Percentiles rank a stretch among this genome's conserved stretches.
Evolutionary conservation across 1,140 invertebrate species (phyloP).

Genomic region (Lepeophtheirus salmonis): DNA sequence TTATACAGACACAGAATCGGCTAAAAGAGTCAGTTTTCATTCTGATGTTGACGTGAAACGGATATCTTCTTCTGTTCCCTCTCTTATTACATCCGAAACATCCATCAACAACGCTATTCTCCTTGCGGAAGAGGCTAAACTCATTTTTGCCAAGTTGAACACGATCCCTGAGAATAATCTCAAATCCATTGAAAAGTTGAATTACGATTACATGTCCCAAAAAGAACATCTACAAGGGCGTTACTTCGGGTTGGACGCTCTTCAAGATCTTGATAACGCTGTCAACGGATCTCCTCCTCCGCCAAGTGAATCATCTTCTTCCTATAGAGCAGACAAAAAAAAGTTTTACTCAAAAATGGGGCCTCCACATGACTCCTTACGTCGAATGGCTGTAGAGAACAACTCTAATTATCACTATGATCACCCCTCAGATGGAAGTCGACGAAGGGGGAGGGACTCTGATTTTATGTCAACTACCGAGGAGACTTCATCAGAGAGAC

Average conservation of each 20-base stretch:
- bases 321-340: background rate
- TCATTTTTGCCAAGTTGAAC: background rate
- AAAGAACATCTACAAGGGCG: background rate
- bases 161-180: background rate
- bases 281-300: conserved; percentile 2
- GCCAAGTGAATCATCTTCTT: background rate
- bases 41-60: conserved; percentile 66
- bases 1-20: conserved; percentile 17
- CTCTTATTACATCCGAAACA: background rate
- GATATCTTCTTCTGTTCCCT: conserved; percentile 29
- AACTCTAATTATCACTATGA: background rate
- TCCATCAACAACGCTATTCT: conserved; percentile 4
- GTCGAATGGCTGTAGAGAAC: background rate
- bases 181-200: background rate
- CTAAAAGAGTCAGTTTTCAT: conserved; percentile 59
- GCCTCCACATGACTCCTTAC: background rate
- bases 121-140: background rate
- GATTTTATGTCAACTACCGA: background rate
- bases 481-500: background rate
- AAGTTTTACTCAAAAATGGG: background rate
- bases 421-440: background rate
- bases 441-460: background rate
- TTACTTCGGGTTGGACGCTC: conserved; percentile 2
- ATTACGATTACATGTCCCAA: background rate
- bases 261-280: conserved; percentile 5